phyloP scores from a whole-genome alignment of 2,797 vertebrate species.

The Tenualosa thibaudeaui region DNA sequence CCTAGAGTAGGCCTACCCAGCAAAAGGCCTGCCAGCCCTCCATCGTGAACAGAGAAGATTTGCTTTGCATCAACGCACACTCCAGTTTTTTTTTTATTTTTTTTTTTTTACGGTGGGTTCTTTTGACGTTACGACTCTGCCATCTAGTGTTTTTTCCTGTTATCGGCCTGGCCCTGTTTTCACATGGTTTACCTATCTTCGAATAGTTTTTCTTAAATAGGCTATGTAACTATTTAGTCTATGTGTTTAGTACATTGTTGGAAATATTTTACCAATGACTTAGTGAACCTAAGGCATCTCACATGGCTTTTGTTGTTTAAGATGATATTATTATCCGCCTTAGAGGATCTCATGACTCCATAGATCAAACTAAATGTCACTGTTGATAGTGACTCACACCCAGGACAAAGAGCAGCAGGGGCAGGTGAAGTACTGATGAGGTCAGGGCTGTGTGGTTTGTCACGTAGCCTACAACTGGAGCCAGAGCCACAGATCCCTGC shows the following conservation, averaged over 20 bases:
- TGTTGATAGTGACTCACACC: not conserved
- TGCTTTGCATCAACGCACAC: not conserved
- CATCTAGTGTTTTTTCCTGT: not conserved
- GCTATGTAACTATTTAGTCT: not conserved
- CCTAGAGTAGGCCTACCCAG: conserved; percentile 9
- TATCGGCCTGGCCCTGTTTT: not conserved
- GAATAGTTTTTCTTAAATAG: not conserved
- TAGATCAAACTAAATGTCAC: conserved; percentile 1
- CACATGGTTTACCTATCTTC: not conserved
- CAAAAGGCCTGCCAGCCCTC: not conserved
- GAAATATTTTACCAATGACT: not conserved
- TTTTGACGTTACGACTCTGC: conserved; percentile 2
- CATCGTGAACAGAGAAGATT: not conserved
- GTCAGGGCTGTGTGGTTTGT: conserved; percentile 57
- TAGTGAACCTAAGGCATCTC: not conserved
- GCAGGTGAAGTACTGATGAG: conserved; percentile 42
- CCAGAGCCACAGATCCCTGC: not conserved
- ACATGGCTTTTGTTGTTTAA: not conserved
- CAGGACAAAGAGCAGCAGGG: conserved; percentile 10
- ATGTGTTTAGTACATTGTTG: not conserved
- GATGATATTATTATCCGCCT: not conserved
- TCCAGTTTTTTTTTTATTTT: not conserved
- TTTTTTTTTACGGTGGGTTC: not conserved
- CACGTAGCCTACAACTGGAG: not conserved
- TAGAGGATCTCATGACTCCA: not conserved